phyloP scores from a whole-genome alignment of 2,888 invertebrate species.

The Athrips mouffetella region DNA sequence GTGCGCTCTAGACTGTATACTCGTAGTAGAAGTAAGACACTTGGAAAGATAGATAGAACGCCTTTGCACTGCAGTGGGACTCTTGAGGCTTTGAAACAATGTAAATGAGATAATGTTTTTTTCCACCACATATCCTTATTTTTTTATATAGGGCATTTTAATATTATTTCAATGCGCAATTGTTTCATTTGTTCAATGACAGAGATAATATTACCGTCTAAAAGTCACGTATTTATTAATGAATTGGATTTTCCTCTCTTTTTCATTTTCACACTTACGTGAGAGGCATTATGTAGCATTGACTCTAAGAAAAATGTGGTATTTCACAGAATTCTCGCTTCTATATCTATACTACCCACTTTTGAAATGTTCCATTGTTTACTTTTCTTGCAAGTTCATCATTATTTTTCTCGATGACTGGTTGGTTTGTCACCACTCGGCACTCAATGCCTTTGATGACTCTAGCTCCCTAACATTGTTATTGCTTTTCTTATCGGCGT shows the following conservation, averaged over 20 bases:
- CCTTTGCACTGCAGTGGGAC: too few relatives aligned
- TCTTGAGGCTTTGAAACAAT: too few relatives aligned
- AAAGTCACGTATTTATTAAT: slow-evolving; percentile 14
- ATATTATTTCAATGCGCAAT: too few relatives aligned
- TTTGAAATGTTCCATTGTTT: background rate
- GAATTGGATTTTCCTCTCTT: slow-evolving; percentile 15
- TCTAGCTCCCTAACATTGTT: too few relatives aligned
- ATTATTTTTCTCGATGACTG: background rate
- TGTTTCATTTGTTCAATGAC: background rate
- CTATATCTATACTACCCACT: background rate
- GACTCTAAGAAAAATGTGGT: slow-evolving; percentile 1
- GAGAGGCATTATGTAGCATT: background rate
- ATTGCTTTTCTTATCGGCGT: too few relatives aligned
- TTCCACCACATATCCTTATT: background rate
- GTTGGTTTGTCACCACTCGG: background rate
- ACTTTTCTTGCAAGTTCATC: background rate
- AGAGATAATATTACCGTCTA: slow-evolving; percentile 4
- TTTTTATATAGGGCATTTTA: too few relatives aligned
- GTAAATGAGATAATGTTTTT: too few relatives aligned
- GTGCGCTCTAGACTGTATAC: too few relatives aligned
- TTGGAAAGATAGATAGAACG: too few relatives aligned
- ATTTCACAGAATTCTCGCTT: slow-evolving; percentile 1
- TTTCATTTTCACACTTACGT: slow-evolving; percentile 17
- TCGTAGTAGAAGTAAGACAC: too few relatives aligned
- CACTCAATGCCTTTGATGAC: too few relatives aligned